Base-by-base conservation (phyloP, 2,113 vertebrate species). In the Myiopsitta monachus region DNA sequence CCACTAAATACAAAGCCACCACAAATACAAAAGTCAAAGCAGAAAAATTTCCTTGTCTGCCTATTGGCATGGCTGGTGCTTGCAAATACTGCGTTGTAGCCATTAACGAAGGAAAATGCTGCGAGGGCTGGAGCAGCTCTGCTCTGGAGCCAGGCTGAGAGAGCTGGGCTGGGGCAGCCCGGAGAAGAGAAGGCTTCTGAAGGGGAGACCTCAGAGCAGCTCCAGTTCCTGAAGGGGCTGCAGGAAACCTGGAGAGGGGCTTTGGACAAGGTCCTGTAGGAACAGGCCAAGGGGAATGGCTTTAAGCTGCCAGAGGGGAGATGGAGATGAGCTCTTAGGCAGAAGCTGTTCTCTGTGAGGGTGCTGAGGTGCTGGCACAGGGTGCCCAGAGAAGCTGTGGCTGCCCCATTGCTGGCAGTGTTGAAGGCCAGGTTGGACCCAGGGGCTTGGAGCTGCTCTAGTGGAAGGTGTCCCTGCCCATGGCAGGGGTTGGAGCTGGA, bases 21-120 rank as follows among this genome's bases (percentile, higher is more conserved):
- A 49, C 90, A 38, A 68, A 68, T 69, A 64, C 64, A 86, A 63
- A 59, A 68, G 81, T 41, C 84, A 51, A 55, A 84, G 77, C 81
- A 73, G 74, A 18, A 44, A 61, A 57, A 43, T 44, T 23, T 2
- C 2, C 41, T 66, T 28, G 43, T 57, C 54, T 57, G 44, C 55
- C 43, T 43, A 0, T 16, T 46, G 46, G 21, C 6, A 2, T 38
- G 67, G 30, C 63, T 1, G 0, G n/a, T 70, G 63, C 55, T 67
- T 94, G 66, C 17, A 2, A n/a, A 39, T 61, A n/a, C 18, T 6
- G 7, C 18, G 55, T 77, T 43, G 72, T 18, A 30, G 74, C 27
- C 4, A 1, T 86, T 83, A 39, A 18, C 38, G 66, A 87, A 81
- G 44, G 57, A 36, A 41, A 11, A 59, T n/a, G 22, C 33, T 59